Percentiles rank a stretch among this genome's conserved stretches.
These are phyloP conservation scores for Phrynosoma platyrhinos DNA, from an alignment of 2,113 vertebrate species.

Conservation along the genomic window DNA sequence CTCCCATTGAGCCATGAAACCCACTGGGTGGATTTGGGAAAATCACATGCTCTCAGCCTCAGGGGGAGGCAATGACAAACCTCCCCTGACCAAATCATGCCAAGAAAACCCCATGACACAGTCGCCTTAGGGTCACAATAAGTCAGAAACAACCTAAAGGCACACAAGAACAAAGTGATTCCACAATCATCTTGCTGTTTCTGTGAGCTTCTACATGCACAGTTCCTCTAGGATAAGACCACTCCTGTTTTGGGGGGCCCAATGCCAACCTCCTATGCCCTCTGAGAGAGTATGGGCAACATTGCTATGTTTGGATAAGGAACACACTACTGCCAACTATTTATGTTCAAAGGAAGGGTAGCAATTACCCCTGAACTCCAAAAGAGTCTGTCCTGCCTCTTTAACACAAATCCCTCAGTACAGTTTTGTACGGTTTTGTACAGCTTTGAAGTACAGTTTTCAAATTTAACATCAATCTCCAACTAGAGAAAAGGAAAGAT, in stretches of 20 bases:
- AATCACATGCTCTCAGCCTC: no score
- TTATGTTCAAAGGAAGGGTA: constrained; percentile 1
- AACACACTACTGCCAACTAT: neutral
- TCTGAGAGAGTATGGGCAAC: neutral
- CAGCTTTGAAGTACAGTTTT: constrained; percentile 1
- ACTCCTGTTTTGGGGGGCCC: neutral
- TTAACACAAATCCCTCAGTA: neutral
- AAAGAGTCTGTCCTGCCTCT: constrained; percentile 16
- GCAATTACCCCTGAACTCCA: constrained; percentile 13
- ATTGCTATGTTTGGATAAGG: neutral
- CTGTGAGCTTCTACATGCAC: neutral
- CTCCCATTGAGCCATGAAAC: no score
- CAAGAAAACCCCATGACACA: no score
- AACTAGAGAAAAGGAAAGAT: neutral
- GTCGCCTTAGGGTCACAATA: no score
- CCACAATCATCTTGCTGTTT: neutral
- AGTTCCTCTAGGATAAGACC: neutral
- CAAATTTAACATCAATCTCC: neutral
- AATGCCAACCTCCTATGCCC: neutral
- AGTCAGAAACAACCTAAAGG: no score
- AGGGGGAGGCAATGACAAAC: no score
- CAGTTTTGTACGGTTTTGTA: neutral
- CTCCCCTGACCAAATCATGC: no score
- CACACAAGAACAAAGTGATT: no score
- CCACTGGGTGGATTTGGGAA: no score